A percentile compares a stretch with the other conserved stretches of the same genome.
Conservation (phyloP, 2,888 invertebrate species). For the Clivina fossor region DNA sequence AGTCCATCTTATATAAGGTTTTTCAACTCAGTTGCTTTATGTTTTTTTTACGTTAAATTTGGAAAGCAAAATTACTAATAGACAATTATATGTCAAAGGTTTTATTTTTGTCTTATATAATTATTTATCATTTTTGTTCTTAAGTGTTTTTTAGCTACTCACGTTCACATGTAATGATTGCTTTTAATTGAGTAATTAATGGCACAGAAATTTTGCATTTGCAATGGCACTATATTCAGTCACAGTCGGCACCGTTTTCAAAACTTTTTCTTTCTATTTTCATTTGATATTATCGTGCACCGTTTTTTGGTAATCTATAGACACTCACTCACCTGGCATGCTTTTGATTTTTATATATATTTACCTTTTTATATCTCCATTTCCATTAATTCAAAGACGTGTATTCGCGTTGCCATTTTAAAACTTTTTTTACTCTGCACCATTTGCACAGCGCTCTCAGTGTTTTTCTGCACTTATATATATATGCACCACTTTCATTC, state of each 20-base stretch:
- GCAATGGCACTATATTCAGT: conserved; percentile 56
- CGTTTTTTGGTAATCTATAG: conserved; percentile 50
- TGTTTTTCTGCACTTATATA: too few species aligned
- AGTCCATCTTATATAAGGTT: conserved; percentile 45
- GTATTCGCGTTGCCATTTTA: too few species aligned
- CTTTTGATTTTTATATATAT: conserved; percentile 36
- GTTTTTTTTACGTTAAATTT: conserved; percentile 33
- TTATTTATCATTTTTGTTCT: conserved; percentile 48
- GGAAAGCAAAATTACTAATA: conserved; percentile 33
- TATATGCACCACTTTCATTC: too few species aligned
- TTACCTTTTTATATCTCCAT: conserved; percentile 14
- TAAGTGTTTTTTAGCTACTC: conserved; percentile 61
- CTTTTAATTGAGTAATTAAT: conserved; percentile 51
- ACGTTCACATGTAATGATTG: conserved; percentile 74
- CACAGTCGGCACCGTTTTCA: conserved; percentile 53
- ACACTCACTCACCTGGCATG: conserved; percentile 50
- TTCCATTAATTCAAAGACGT: too few species aligned
- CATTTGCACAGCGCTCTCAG: too few species aligned
- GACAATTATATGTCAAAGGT: conserved; percentile 32
- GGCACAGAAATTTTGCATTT: conserved; percentile 54
- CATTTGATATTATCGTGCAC: conserved; percentile 49
- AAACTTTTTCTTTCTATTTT: conserved; percentile 39
- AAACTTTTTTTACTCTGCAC: not conserved
- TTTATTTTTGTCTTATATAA: conserved; percentile 42
- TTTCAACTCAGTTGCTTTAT: conserved; percentile 32